Base-by-base conservation (phyloP, 2,113 vertebrate species). In the Laterallus jamaicensis region DNA sequence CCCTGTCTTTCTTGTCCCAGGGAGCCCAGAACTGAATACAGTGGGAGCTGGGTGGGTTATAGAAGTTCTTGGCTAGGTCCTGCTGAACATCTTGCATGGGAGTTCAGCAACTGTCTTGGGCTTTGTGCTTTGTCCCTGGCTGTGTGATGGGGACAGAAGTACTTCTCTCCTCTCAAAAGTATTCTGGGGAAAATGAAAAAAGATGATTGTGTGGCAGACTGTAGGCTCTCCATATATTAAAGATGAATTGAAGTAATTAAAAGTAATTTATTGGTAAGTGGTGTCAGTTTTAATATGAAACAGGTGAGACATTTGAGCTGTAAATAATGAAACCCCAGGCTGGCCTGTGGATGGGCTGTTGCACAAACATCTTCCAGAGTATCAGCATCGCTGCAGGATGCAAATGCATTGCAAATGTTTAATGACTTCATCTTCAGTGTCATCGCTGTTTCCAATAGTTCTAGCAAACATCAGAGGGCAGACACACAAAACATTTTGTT, bases 151-250 rank as follows among this genome's bases (percentile, higher is more conserved):
- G 18, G 21, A 54, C 39, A 32, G 24, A 20, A 31, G 20, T 35
- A n/a, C 44, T 92, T 64, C 25, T 32, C 44, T 62, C 24, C 16
- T 75, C 24, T 78, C 18, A 58, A 29, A 85, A 77, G 24, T 15
- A 28, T 69, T 68, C 22, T 40, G 40, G 80, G 39, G 13, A 62
- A 59, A 90, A 64, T 32, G 8, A 35, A 26, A 21, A 16, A 6
- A 21, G 0, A 28, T 26, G 4, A 18, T n/a, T 50, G 11, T 31
- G 2, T 35, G 14, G 55, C 3, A 3, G 16, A 59, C 58, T 75
- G 7, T 47, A 60, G 69, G 54, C 25, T 83, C 21, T 69, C 24
- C 60, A 54, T 79, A 68, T 68, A 55, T 31, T 56, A 56, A 82
- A 68, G 25, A 6, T 32, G 3, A 92, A 32, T 35, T 59, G 26